Conservation (phyloP, 2,888 invertebrate genomes). For the Dasysyrphus tricinctus region DNA sequence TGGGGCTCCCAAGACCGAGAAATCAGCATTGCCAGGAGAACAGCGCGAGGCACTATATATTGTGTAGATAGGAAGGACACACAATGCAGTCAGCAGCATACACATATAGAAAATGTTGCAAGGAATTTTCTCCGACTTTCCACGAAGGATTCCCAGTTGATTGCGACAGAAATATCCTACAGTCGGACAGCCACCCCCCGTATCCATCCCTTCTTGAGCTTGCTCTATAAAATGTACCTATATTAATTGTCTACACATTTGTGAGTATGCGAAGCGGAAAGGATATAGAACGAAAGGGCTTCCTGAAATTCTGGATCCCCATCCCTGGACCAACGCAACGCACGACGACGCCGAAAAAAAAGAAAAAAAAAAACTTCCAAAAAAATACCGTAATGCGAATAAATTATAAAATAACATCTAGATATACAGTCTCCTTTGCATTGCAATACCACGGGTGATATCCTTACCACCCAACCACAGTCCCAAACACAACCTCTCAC, state of each 20-base stretch:
- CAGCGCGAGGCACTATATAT: constrained; percentile 2
- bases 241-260: constrained; percentile 71
- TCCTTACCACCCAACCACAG: constrained; percentile 9
- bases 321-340: constrained; percentile 33
- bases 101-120: constrained; percentile 34
- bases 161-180: constrained; percentile 68
- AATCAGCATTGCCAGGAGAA: constrained; percentile 40
- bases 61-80: constrained; percentile 22
- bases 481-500: neutral
- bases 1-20: constrained; percentile 59
- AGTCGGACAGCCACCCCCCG: constrained; percentile 48
- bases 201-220: neutral
- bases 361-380: constrained; percentile 54
- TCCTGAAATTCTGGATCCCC: constrained; percentile 24
- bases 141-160: constrained; percentile 71
- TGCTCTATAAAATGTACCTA: constrained; percentile 19
- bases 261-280: constrained; percentile 38
- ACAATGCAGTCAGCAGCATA: constrained; percentile 45
- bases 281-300: constrained; percentile 29
- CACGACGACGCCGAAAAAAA: constrained; percentile 34
- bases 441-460: constrained; percentile 15
- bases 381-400: constrained; percentile 72
- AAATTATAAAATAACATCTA: constrained; percentile 73
- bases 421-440: constrained; percentile 48
- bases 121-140: constrained; percentile 53